Percentiles rank a stretch among this genome's conserved stretches.
phyloP scores from a whole-genome alignment of 2,113 vertebrate species.

The Rissa tridactyla region DNA sequence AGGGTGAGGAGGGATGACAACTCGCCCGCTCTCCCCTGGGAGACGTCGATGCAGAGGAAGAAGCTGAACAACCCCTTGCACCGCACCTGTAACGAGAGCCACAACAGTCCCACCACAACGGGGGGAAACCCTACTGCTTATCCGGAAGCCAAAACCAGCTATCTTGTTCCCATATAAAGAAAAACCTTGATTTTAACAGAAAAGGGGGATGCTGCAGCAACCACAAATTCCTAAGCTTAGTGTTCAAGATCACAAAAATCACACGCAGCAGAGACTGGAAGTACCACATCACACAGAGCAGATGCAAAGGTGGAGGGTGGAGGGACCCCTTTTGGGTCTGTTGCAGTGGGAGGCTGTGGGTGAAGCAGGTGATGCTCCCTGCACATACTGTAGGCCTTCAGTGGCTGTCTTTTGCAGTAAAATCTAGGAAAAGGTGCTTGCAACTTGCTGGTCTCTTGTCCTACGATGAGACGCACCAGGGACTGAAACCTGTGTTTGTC shows the following conservation, averaged over 20 bases:
- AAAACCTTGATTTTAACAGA: neutral
- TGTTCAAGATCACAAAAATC: neutral
- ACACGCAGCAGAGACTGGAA: neutral
- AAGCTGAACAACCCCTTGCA: neutral
- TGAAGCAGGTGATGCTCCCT: neutral
- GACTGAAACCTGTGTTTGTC: neutral
- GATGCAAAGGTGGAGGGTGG: neutral
- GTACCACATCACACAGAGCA: neutral
- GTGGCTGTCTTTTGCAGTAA: neutral
- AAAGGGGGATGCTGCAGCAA: neutral
- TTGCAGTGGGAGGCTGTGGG: neutral
- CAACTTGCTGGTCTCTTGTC: neutral
- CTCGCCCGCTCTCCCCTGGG: neutral
- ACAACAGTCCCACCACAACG: neutral
- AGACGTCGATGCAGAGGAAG: neutral
- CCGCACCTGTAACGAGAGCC: neutral
- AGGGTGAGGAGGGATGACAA: neutral
- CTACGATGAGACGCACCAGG: accelerated
- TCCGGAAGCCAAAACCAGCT: neutral
- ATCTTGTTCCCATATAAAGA: neutral
- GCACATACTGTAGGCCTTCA: neutral
- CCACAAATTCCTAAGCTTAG: neutral
- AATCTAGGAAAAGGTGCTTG: neutral
- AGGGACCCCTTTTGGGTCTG: accelerated
- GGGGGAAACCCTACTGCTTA: neutral